Percentiles rank a stretch among this genome's conserved stretches.
Conservation (phyloP, 2,888 invertebrate species). For the Stictocephala bisonia region DNA sequence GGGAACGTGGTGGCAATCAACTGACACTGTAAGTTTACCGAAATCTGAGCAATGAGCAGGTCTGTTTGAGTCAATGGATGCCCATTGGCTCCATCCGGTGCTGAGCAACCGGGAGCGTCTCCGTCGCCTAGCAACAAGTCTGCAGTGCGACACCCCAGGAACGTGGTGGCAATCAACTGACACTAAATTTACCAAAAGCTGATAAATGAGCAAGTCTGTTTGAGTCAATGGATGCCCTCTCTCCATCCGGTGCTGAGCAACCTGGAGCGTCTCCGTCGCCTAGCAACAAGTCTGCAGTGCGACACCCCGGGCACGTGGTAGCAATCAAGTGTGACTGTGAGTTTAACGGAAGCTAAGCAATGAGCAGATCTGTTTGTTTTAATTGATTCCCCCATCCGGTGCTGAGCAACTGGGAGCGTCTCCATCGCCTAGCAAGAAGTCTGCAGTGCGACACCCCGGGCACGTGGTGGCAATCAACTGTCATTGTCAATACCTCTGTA, state of each 20-base stretch:
- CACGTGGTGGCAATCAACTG: too few species aligned
- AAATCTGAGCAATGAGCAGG: background rate
- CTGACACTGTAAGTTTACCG: background rate
- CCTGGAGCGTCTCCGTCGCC: conserved; percentile 2
- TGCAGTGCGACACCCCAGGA: conserved; percentile 24
- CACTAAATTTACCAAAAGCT: background rate
- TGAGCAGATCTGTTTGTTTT: background rate
- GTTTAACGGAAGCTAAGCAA: background rate
- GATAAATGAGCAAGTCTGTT: background rate
- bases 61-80: background rate
- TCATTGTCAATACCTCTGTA: too few species aligned
- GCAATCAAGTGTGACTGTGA: too few species aligned
- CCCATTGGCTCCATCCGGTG: background rate
- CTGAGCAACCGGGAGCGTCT: conserved; percentile 6
- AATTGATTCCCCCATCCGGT: background rate
- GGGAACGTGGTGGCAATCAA: conserved; percentile 14
- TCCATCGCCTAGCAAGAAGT: conserved; percentile 5
- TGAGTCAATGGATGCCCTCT: background rate
- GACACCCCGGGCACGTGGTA: conserved; percentile 29
- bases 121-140: conserved; percentile 16
- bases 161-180: conserved; percentile 3
- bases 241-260: background rate
- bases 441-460: conserved; percentile 27
- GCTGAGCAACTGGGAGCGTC: conserved; percentile 10
- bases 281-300: conserved; percentile 24